Evolutionary conservation across 1,140 invertebrate species (phyloP).

Genomic region (Heliconius eleuchia): DNA sequence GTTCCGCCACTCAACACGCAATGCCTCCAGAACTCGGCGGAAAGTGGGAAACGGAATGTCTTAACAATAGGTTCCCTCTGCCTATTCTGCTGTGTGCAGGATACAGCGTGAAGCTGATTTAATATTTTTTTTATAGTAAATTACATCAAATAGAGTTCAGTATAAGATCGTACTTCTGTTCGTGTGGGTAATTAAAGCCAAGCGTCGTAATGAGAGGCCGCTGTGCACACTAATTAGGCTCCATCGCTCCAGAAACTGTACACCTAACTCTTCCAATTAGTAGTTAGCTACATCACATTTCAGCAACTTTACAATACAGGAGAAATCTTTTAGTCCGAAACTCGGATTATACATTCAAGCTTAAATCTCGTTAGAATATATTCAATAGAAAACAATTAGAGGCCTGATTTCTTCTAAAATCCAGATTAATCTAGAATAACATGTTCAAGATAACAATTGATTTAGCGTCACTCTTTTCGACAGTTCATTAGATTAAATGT

Average conservation of each 20-base stretch:
- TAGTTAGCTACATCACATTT: constrained; percentile 46
- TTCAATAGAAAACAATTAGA: not conserved
- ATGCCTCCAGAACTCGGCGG: too few relatives aligned
- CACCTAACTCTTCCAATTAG: constrained; percentile 71
- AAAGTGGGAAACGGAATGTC: too few relatives aligned
- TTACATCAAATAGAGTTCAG: constrained; percentile 24
- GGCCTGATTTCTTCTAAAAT: too few relatives aligned
- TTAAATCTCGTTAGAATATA: not conserved
- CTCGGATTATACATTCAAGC: not conserved
- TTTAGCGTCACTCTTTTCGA: not conserved
- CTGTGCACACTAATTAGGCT: constrained; percentile 63
- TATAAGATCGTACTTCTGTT: constrained; percentile 38
- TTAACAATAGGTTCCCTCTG: too few relatives aligned
- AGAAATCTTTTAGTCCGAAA: constrained; percentile 21
- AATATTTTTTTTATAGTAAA: not conserved
- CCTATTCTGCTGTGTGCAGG: too few relatives aligned
- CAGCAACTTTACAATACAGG: constrained; percentile 31
- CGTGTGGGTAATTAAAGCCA: constrained; percentile 66
- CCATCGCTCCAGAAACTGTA: constrained; percentile 64
- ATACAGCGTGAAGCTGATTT: too few relatives aligned
- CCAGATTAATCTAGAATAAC: not conserved
- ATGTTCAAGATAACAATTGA: constrained; percentile 1
- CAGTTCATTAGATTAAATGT: constrained; percentile 56
- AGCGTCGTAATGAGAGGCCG: constrained; percentile 58
- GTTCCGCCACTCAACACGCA: too few relatives aligned